phyloP scores from a whole-genome alignment of 1,140 invertebrate species.

The Macrocentrus cingulum region DNA sequence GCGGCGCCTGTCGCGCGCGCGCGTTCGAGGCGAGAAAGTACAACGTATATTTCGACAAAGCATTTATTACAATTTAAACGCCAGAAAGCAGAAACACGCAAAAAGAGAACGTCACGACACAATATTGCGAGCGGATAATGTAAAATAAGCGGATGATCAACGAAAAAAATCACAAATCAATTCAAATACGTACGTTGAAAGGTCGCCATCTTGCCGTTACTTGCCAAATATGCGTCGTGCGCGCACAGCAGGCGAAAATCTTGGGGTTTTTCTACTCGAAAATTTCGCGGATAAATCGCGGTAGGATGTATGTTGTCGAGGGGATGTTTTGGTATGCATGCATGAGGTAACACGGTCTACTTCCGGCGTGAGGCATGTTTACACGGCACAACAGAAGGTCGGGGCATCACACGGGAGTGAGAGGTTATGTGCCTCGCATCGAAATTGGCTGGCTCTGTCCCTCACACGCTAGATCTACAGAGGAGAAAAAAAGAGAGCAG shows the following conservation, averaged over 20 bases:
- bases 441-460: neutral
- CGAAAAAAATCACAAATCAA: too few relatives aligned
- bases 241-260: too few relatives aligned
- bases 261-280: too few relatives aligned
- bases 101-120: constrained; percentile 39
- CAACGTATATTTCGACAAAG: constrained; percentile 28
- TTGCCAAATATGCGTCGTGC: too few relatives aligned
- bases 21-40: constrained; percentile 8
- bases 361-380: constrained; percentile 1
- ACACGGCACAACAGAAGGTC: constrained; percentile 17
- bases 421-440: neutral
- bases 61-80: constrained; percentile 33
- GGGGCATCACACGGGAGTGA: neutral
- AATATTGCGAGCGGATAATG: neutral
- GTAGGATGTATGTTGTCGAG: neutral
- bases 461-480: neutral
- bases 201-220: too few relatives aligned
- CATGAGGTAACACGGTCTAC: constrained; percentile 14
- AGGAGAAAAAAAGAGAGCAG: constrained; percentile 8
- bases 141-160: too few relatives aligned
- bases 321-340: neutral
- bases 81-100: constrained; percentile 42
- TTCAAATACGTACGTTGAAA: too few relatives aligned
- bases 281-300: too few relatives aligned
- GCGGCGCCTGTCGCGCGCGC: neutral